Conservation (phyloP, 2,888 invertebrate species). For the Blastobasis lacticolella region DNA sequence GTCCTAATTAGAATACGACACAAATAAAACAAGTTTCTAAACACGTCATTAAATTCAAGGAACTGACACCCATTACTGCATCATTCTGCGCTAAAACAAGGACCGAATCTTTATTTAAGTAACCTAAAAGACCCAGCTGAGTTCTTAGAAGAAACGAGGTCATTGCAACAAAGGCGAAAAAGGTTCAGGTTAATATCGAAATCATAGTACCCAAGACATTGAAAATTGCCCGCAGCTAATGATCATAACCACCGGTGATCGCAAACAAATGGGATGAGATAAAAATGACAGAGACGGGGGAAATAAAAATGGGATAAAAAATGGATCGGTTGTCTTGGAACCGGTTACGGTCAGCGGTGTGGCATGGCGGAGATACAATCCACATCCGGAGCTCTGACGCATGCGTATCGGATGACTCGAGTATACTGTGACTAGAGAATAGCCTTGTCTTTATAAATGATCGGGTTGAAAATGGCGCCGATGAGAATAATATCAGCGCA, state of each 20-base stretch:
- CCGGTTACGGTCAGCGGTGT: constrained; percentile 40
- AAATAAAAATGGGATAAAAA: constrained; percentile 33
- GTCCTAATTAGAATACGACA: too few species aligned
- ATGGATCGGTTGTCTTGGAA: constrained; percentile 26
- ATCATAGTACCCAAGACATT: constrained; percentile 27
- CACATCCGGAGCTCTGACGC: constrained; percentile 57
- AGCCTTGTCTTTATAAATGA: too few species aligned
- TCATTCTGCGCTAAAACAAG: too few species aligned
- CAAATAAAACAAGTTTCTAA: too few species aligned
- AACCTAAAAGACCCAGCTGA: background rate
- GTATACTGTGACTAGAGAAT: too few species aligned
- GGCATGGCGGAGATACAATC: constrained; percentile 38
- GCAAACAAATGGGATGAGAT: constrained; percentile 48
- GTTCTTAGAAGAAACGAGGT: constrained; percentile 26
- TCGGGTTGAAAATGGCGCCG: too few species aligned
- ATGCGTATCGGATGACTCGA: constrained; percentile 20
- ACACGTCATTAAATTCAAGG: too few species aligned
- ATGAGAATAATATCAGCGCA: too few species aligned
- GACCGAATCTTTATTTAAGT: too few species aligned
- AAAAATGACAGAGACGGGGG: constrained; percentile 23
- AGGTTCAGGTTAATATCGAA: constrained; percentile 28
- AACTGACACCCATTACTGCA: too few species aligned
- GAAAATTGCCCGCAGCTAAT: constrained; percentile 32
- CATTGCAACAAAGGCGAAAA: constrained; percentile 16
- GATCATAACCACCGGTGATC: constrained; percentile 34